Evolutionary conservation across 2,888 invertebrate species (phyloP).

Genomic region (Synergus gifuensis): DNA sequence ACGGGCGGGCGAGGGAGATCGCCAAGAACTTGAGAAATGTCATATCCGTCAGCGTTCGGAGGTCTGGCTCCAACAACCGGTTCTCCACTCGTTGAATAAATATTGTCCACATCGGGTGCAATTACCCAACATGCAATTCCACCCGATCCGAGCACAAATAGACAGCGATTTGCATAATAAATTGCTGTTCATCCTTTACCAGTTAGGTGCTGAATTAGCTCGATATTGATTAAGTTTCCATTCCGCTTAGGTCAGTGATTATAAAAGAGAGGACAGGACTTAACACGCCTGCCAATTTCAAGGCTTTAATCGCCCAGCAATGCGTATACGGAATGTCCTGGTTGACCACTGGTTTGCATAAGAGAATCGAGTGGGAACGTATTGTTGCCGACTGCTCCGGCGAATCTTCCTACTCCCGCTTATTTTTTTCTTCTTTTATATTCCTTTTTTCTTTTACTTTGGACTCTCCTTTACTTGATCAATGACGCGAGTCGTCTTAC

Average conservation of each 20-base stretch:
- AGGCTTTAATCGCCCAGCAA: slow-evolving; percentile 39
- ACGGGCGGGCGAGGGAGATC: slow-evolving; percentile 20
- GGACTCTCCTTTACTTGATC: slow-evolving; percentile 51
- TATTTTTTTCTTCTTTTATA: slow-evolving; percentile 43
- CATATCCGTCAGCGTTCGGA: slow-evolving; percentile 74
- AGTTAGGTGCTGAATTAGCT: slow-evolving; percentile 40
- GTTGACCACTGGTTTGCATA: slow-evolving; percentile 44
- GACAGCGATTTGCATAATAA: slow-evolving; percentile 57
- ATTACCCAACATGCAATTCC: slow-evolving; percentile 43
- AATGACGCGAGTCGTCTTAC: slow-evolving; percentile 29
- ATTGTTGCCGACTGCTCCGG: slow-evolving; percentile 52
- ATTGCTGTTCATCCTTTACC: slow-evolving; percentile 47
- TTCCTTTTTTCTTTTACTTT: slow-evolving; percentile 53
- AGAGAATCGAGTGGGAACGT: slow-evolving; percentile 40
- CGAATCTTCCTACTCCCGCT: slow-evolving; percentile 42
- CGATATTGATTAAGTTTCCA: slow-evolving; percentile 42
- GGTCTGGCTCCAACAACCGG: slow-evolving; percentile 53
- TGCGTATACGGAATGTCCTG: slow-evolving; percentile 41
- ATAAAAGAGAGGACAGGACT: slow-evolving; percentile 37
- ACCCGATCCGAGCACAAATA: slow-evolving; percentile 46
- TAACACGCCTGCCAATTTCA: slow-evolving; percentile 36
- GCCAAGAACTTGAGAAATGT: slow-evolving; percentile 72
- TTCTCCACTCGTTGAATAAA: slow-evolving; percentile 44
- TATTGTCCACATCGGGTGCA: slow-evolving; percentile 49
- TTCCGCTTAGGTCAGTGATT: slow-evolving; percentile 42